Base-by-base conservation (phyloP, 2,113 vertebrate species). In the Poeciliopsis retropinna region DNA sequence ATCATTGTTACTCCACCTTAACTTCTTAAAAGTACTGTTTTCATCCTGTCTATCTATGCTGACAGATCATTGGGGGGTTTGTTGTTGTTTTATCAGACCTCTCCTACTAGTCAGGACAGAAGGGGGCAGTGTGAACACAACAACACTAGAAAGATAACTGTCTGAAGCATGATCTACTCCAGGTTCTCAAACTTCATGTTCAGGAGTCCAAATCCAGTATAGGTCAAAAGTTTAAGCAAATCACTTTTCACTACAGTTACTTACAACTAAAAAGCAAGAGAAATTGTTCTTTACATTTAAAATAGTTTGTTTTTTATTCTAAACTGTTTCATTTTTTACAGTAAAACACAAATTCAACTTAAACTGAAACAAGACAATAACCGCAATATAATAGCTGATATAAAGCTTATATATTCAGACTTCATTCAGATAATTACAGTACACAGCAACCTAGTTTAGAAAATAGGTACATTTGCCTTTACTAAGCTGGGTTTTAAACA, bases 91-190 rank as follows among this genome's bases (percentile, higher is more conserved):
- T 17, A 54, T 28, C 14, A 15, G 79, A 77, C 54, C 66, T 82
- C 73, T 65, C 28, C 60, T 57, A 64, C 82, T 64, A 27, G 27
- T 69, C 84, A 74, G 77, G 83, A 90, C 88, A 87, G 91, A 92
- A 91, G 89, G 86, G 92, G 91, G 92, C 91, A 89, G 90, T 90
- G 76, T 90, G 87, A 81, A 88, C 88, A 86, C 85, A 83, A 87
- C 83, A 83, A 87, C 85, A 57, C 72, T 60, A 75, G 25, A 73
- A 63, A 76, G 54, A 79, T 41, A 78, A 87, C 61, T 75, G 81
- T 77, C 75, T 73, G 57, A 47, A 79, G 31, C 75, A 65, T 31
- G 14, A 29, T 31, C 72, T 44, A 9, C 25, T 57, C 19, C 51
- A 54, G 15, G 22, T 22, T 57, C 25, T 47, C 44, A 47, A 47